These are phyloP conservation scores for Gymnodraco acuticeps DNA, from an alignment of 2,797 vertebrate genomes.

Conservation along the genomic window DNA sequence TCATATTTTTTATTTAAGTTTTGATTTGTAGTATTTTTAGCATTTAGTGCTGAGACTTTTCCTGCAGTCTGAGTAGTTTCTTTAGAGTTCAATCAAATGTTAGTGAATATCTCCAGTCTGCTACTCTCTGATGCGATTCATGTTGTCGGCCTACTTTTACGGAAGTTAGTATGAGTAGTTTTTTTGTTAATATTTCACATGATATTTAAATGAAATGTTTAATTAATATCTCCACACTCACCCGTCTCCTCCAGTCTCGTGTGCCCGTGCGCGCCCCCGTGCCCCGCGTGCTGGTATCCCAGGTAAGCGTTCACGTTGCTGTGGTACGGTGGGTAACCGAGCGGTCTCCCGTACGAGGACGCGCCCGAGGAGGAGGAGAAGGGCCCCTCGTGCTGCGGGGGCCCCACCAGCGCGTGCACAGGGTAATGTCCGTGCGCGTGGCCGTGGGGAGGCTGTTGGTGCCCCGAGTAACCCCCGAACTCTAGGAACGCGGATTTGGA, in stretches of 20 bases:
- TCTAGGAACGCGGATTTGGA: constrained; percentile 91
- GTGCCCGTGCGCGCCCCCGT: constrained; percentile 80
- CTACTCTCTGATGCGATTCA: no score
- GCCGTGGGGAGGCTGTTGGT: constrained; percentile 83
- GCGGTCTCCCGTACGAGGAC: constrained; percentile 83
- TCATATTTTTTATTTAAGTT: no score
- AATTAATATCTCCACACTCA: constrained; percentile 59
- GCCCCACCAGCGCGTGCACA: constrained; percentile 82
- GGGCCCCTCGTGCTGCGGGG: constrained; percentile 84
- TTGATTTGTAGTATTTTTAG: no score
- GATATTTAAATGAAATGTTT: no score
- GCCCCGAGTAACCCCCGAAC: constrained; percentile 85
- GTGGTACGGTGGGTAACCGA: constrained; percentile 86
- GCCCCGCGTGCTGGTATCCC: constrained; percentile 82
- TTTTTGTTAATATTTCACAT: no score
- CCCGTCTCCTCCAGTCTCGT: constrained; percentile 85
- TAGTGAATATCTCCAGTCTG: no score
- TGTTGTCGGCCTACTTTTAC: no score
- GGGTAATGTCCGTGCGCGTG: constrained; percentile 85
- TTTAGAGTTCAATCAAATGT: no score
- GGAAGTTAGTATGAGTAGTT: no score
- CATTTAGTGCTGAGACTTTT: no score
- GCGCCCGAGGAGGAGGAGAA: constrained; percentile 77
- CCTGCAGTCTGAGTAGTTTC: no score
- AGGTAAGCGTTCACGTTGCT: constrained; percentile 83